Evolutionary conservation across 1,140 invertebrate genomes (phyloP), one percentile per base, ranked within the genome.

Genomic region (Drosophila sechellia): DNA sequence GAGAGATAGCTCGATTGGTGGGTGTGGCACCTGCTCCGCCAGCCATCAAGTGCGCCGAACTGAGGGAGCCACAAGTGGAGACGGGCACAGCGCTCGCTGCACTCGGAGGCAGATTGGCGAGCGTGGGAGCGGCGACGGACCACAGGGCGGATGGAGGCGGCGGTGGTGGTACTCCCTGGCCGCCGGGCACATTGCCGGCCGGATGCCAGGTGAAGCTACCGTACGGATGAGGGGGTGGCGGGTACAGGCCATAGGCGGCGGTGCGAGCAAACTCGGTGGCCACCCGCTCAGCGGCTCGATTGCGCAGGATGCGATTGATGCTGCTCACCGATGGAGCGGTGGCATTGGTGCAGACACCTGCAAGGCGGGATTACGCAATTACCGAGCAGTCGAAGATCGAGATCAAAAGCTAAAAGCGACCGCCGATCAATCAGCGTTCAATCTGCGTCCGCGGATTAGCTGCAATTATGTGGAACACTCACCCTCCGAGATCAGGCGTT

Each of bases 401-500:
- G 58, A 77, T 63, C 25, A 48, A 43, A 76, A 68, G 46, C 37
- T 68, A 52, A 68, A 66, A 68, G 58, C 63, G 25, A 46, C 79
- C 79, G 73, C 68, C 73, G 64, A 73, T 77, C 70, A 77, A 78
- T 77, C 74, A 59, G 20, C 53, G 65, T 66, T 80, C 52, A 69
- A 43, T 52, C 56, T 53, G 43, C 31, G 22, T 15, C 42, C 40
- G 64, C 43, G 76, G 76, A 72, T 79, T 69, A 68, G 42, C 64
- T 65, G 34, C 81, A 85, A 85, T 85, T 85, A 85, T 79, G 35
- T n/a, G n/a, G 31, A 12, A 22, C 27, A 92, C 93, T 95, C 94
- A 98, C 97, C 97, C 96, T 98, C 97, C 46, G 97, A 97, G 89
- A 98, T 98, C 69, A 98, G 95, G 91, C 97, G 94, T 93, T 98